Evolutionary conservation across 2,888 invertebrate species (phyloP).

Genomic region (Lobophora halterata): DNA sequence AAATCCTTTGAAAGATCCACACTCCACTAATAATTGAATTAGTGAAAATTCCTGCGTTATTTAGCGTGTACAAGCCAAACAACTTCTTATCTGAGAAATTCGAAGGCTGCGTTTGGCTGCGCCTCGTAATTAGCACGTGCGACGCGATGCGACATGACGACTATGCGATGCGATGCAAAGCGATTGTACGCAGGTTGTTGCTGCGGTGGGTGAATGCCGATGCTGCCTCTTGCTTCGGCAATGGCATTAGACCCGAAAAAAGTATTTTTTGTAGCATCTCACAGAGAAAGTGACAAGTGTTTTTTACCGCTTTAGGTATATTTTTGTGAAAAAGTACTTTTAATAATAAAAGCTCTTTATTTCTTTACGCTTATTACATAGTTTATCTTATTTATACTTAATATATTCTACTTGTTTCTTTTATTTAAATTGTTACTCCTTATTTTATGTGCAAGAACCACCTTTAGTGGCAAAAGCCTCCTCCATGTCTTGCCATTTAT

Average conservation of each 20-base stretch:
- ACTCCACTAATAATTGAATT: conserved; percentile 15
- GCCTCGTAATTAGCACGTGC: conserved; percentile 58
- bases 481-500: no score
- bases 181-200: conserved; percentile 6
- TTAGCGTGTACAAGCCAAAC: conserved; percentile 24
- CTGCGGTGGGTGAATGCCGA: conserved; percentile 4
- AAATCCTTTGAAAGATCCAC: neutral
- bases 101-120: conserved; percentile 34
- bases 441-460: no score
- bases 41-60: conserved; percentile 23
- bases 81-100: conserved; percentile 34
- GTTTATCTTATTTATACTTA: no score
- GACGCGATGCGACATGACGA: conserved; percentile 37
- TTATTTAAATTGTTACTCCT: no score
- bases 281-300: no score
- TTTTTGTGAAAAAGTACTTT: no score
- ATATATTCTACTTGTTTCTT: no score
- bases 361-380: no score
- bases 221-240: conserved; percentile 8
- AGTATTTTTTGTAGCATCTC: no score
- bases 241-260: conserved; percentile 12
- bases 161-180: conserved; percentile 33
- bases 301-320: no score
- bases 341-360: no score
- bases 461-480: no score